Evolutionary conservation across 1,140 invertebrate genomes (phyloP).

Genomic region (Lucilia cuprina): DNA sequence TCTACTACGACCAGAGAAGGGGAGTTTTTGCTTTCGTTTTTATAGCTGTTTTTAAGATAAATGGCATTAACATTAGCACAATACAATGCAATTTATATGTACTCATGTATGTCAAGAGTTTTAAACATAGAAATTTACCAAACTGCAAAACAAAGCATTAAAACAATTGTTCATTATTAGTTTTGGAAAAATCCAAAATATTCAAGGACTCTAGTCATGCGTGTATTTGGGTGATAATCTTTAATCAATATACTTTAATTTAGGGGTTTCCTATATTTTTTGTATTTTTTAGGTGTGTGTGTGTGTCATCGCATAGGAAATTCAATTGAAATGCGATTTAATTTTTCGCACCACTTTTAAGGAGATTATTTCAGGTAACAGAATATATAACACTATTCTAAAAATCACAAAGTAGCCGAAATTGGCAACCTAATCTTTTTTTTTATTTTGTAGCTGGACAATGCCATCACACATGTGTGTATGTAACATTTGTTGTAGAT

Average conservation of each 20-base stretch:
- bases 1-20: background rate
- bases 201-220: conserved; percentile 8
- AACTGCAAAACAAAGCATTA: background rate
- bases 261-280: background rate
- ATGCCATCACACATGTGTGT: too few species aligned
- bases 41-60: background rate
- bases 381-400: background rate
- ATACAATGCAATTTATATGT: background rate
- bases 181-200: background rate
- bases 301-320: background rate
- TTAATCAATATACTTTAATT: background rate
- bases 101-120: background rate
- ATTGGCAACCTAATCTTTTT: background rate
- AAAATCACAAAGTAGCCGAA: background rate
- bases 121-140: background rate
- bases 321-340: conserved; percentile 18
- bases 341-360: conserved; percentile 17
- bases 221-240: background rate
- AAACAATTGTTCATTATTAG: background rate
- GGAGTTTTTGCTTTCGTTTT: background rate
- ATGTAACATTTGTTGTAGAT: background rate
- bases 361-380: background rate
- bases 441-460: too few species aligned
- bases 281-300: background rate
- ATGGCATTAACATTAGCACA: background rate